phyloP scores from a whole-genome alignment of 2,888 invertebrate species.

The Venustoraphidia nigricollis region DNA sequence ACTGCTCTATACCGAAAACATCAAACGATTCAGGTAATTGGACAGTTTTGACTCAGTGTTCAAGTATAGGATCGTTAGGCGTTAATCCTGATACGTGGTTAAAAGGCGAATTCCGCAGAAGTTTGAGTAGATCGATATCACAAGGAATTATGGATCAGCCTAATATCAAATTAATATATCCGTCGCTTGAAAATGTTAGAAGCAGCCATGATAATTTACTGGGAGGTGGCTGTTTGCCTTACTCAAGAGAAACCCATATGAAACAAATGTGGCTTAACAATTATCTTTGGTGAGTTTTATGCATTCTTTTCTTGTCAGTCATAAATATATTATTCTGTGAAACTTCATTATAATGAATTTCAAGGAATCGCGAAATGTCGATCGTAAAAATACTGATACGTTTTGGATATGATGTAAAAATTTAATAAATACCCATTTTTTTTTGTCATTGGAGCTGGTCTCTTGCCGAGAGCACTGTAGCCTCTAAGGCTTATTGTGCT shows the following conservation, averaged over 20 bases:
- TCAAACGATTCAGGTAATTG: conserved; percentile 35
- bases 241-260: conserved; percentile 53
- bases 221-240: conserved; percentile 83
- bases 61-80: conserved; percentile 81
- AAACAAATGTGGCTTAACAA: conserved; percentile 74
- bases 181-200: conserved; percentile 68
- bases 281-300: conserved; percentile 52
- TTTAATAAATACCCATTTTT: too few species aligned
- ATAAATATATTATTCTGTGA: too few species aligned
- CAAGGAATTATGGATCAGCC: conserved; percentile 36
- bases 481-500: too few species aligned
- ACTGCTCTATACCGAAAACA: conserved; percentile 36
- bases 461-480: too few species aligned
- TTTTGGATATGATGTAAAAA: too few species aligned
- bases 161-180: conserved; percentile 52
- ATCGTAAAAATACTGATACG: too few species aligned
- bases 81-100: conserved; percentile 57
- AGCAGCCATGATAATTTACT: conserved; percentile 68
- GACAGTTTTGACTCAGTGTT: conserved; percentile 73
- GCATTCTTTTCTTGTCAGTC: too few species aligned
- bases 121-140: conserved; percentile 36
- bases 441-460: too few species aligned
- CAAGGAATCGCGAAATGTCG: too few species aligned
- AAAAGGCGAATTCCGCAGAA: conserved; percentile 53
- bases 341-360: too few species aligned